Evolutionary conservation across 2,797 vertebrate genomes (phyloP).

Genomic region (Benthosema pterotum): DNA sequence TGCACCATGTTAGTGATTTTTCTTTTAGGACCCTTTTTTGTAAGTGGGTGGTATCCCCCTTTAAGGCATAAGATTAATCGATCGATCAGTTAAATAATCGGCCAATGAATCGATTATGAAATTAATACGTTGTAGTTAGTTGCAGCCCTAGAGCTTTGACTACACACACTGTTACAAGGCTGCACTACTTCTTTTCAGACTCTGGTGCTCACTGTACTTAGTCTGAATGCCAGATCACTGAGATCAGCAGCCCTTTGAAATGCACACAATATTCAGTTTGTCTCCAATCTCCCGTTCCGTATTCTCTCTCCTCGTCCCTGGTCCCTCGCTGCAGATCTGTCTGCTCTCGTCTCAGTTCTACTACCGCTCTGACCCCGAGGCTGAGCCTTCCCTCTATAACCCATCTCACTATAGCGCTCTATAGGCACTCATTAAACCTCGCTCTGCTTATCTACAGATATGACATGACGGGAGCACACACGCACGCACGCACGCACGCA

Average conservation of each 20-base stretch:
- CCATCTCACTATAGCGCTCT: conserved; percentile 37
- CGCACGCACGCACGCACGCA: no score
- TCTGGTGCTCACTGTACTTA: conserved; percentile 6
- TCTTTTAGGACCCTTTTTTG: no score
- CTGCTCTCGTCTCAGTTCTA: conserved; percentile 49
- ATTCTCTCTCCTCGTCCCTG: conserved; percentile 1
- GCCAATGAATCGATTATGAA: no score
- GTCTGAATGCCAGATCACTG: conserved; percentile 37
- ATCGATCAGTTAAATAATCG: no score
- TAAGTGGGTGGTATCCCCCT: no score
- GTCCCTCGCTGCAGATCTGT: no score
- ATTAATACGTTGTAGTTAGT: no score
- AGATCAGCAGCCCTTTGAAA: conserved; percentile 47
- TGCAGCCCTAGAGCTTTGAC: no score
- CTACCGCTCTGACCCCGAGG: conserved; percentile 41
- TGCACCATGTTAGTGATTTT: no score
- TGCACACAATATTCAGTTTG: conserved; percentile 46
- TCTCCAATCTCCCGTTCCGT: conserved; percentile 23
- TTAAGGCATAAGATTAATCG: no score
- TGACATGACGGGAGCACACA: conserved; percentile 23
- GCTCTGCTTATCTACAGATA: conserved; percentile 28
- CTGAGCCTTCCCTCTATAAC: conserved; percentile 50
- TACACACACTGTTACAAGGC: no score
- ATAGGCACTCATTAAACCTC: conserved; percentile 39
- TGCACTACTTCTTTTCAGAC: no score